Conservation (phyloP, 2,113 vertebrate species). For the Hippocampus abdominalis region DNA sequence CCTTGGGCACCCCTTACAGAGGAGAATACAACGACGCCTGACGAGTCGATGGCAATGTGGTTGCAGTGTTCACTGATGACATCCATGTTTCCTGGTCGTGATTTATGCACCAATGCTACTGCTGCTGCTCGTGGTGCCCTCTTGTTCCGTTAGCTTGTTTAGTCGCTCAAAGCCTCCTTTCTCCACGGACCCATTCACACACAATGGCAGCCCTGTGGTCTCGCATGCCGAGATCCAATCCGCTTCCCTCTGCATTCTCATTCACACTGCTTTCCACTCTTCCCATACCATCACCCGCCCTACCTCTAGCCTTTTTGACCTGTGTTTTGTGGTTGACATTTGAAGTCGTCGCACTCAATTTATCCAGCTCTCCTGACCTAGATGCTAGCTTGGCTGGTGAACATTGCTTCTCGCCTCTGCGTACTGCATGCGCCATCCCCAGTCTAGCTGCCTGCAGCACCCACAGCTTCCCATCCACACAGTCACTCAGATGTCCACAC, state of each 20-base stretch:
- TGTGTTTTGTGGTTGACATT: constrained; percentile 64
- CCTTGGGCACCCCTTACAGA: no score
- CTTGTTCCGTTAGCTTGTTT: constrained; percentile 67
- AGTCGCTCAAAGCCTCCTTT: constrained; percentile 68
- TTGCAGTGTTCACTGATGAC: constrained; percentile 39
- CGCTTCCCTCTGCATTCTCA: constrained; percentile 23
- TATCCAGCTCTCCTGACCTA: constrained; percentile 68
- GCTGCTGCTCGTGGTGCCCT: constrained; percentile 32
- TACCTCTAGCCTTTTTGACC: constrained; percentile 18
- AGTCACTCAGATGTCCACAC: constrained; percentile 8
- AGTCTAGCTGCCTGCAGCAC: constrained; percentile 44
- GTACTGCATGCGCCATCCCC: constrained; percentile 22
- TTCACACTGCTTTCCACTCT: constrained; percentile 23
- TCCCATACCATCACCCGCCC: constrained; percentile 19
- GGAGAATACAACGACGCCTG: neutral
- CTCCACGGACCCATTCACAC: constrained; percentile 67
- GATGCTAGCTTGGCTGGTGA: constrained; percentile 65
- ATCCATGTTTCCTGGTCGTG: constrained; percentile 19
- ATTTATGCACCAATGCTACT: constrained; percentile 1
- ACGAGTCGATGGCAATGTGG: constrained; percentile 21
- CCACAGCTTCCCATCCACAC: constrained; percentile 27
- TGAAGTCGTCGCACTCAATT: constrained; percentile 68
- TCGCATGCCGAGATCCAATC: constrained; percentile 33
- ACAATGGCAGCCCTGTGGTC: constrained; percentile 61
- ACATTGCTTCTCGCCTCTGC: constrained; percentile 39